Percentiles rank a stretch among this genome's conserved stretches.
These are phyloP conservation scores for Olivierus martensii DNA, from an alignment of 1,140 invertebrate genomes.

Conservation along the genomic window DNA sequence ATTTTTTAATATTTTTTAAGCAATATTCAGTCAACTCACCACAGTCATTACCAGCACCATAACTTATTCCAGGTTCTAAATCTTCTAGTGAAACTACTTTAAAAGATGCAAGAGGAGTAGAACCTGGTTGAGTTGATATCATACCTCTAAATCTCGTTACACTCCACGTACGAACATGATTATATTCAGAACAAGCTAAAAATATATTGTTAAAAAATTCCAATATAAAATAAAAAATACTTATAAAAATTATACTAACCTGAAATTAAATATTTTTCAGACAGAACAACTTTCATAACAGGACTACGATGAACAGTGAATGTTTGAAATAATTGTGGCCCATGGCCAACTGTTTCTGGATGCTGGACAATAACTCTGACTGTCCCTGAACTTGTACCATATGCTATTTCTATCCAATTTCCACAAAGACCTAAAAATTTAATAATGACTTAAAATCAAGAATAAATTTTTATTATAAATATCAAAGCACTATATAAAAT, in stretches of 20 bases:
- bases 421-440: constrained; percentile 66
- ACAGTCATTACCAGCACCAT: constrained; percentile 63
- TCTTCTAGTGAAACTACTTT: constrained; percentile 86
- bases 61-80: constrained; percentile 53
- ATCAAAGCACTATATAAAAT: too few relatives aligned
- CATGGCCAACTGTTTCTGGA: constrained; percentile 95
- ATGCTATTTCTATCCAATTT: constrained; percentile 99
- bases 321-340: constrained; percentile 93
- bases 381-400: constrained; percentile 88
- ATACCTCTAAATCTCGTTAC: constrained; percentile 83
- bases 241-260: constrained; percentile 19
- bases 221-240: not conserved
- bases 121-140: constrained; percentile 96
- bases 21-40: constrained; percentile 32
- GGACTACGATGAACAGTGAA: constrained; percentile 95
- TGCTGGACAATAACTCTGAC: constrained; percentile 96
- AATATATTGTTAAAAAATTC: constrained; percentile 1
- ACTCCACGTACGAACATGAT: constrained; percentile 93
- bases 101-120: constrained; percentile 89
- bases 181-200: constrained; percentile 87
- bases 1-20: not conserved
- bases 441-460: not conserved
- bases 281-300: constrained; percentile 87
- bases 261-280: constrained; percentile 92
- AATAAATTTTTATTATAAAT: not conserved